phyloP scores from a whole-genome alignment of 1,140 invertebrate genomes.

The Cydia strobilella region DNA sequence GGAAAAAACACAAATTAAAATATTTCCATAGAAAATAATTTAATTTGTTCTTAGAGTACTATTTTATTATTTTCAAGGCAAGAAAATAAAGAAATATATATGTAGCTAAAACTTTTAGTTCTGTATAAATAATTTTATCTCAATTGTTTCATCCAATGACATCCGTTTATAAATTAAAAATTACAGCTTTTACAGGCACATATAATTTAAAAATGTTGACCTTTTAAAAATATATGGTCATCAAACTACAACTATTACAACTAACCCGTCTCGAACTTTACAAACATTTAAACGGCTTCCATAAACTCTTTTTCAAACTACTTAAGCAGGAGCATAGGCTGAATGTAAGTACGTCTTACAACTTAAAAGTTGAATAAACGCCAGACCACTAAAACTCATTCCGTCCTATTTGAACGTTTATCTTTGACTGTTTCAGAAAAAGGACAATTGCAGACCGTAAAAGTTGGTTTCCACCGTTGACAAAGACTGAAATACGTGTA shows the following conservation, averaged over 20 bases:
- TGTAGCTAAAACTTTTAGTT: too few species aligned
- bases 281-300: neutral
- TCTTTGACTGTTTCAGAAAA: constrained; percentile 64
- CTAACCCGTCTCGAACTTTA: neutral
- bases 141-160: too few species aligned
- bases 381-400: constrained; percentile 65
- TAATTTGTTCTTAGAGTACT: too few species aligned
- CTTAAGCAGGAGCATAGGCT: constrained; percentile 44
- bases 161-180: too few species aligned
- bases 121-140: too few species aligned
- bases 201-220: too few species aligned
- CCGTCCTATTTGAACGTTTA: constrained; percentile 63
- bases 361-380: constrained; percentile 64
- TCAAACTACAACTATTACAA: neutral
- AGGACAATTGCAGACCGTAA: constrained; percentile 62
- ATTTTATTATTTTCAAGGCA: too few species aligned
- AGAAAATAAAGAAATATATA: too few species aligned
- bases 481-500: constrained; percentile 38
- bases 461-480: constrained; percentile 40
- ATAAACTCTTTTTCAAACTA: constrained; percentile 12
- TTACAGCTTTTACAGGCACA: too few species aligned
- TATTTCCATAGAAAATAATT: too few species aligned
- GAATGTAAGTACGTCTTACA: constrained; percentile 41
- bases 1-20: too few species aligned
- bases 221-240: too few species aligned